Base-by-base conservation (phyloP, 2,888 invertebrate genomes). In the Protophormia terraenovae region DNA sequence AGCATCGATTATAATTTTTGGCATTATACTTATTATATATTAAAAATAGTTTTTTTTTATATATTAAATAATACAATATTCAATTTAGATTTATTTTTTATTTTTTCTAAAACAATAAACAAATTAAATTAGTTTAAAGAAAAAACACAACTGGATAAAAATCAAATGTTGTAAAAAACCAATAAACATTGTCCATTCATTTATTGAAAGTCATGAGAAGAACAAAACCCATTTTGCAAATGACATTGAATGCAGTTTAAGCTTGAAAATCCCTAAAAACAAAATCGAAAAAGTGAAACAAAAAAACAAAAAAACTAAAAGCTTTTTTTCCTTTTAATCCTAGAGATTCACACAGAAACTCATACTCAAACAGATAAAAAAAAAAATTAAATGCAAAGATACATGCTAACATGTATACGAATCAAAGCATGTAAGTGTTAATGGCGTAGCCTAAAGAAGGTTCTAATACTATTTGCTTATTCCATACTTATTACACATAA, bases 191-290 rank as follows among this genome's bases (percentile, higher is more conserved):
- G 45, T 8, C 8, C 62, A 62, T 50, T 3, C 19, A 38, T 27
- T 35, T 32, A 12, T 16, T 22, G 7, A 7, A 32, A 41, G 12
- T 47, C 24, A 62, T 10, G 10, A 6, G 6, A 69, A 38, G 41
- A 38, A 22, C 19, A 35, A 62, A 24, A 35, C 50, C 24, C 22
- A 45, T 62, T 53, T 71, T 64, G 19, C n/a, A 41, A 79, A 71
- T 79, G 79, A 50, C 72, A 64, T 53, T 71, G 41, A 79, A 71
- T 45, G 55, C 45, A 58, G 8, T 27, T 50, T 72, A 79, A 72
- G 41, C 64, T 45, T 19, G 4, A n/a, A 64, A 64, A 72, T 79
- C 71, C 41, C 62, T 53, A 38, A 71, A 62, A 72, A 72, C 24
- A 53, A 55, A 64, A 50, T 38, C 19, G 29, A 38, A 60, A 27